A percentile compares a stretch with the other conserved stretches of the same genome.
Evolutionary conservation across 2,888 invertebrate species (phyloP).

Genomic region (Eupeodes latifasciatus): DNA sequence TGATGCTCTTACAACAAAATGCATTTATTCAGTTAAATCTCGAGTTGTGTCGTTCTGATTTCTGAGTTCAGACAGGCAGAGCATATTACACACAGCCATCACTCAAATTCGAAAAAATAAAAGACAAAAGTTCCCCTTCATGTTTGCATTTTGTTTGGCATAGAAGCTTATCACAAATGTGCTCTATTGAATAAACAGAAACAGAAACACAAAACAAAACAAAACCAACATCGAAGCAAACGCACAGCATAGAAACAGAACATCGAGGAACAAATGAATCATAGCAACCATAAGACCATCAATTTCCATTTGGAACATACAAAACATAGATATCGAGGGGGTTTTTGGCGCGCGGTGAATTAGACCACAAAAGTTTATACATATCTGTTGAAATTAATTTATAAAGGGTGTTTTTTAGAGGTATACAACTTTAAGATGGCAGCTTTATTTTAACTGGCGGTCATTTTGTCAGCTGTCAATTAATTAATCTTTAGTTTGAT

Average conservation of each 20-base stretch:
- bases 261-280: not conserved
- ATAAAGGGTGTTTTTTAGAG: no score
- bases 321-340: not conserved
- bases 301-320: not conserved
- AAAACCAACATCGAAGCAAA: not conserved
- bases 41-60: not conserved
- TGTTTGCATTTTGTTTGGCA: slow-evolving; percentile 17
- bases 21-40: slow-evolving; percentile 4
- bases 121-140: not conserved
- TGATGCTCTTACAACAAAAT: not conserved
- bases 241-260: not conserved
- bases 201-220: no score
- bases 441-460: no score
- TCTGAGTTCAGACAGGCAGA: not conserved
- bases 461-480: no score
- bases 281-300: not conserved
- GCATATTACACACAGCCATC: not conserved
- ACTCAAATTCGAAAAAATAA: not conserved
- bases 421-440: no score
- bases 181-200: not conserved
- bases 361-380: slow-evolving; percentile 10
- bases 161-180: not conserved
- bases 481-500: no score
- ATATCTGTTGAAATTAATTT: not conserved
- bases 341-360: not conserved